phyloP scores from a whole-genome alignment of 2,888 invertebrate genomes.

The Diplolepis rosae region DNA sequence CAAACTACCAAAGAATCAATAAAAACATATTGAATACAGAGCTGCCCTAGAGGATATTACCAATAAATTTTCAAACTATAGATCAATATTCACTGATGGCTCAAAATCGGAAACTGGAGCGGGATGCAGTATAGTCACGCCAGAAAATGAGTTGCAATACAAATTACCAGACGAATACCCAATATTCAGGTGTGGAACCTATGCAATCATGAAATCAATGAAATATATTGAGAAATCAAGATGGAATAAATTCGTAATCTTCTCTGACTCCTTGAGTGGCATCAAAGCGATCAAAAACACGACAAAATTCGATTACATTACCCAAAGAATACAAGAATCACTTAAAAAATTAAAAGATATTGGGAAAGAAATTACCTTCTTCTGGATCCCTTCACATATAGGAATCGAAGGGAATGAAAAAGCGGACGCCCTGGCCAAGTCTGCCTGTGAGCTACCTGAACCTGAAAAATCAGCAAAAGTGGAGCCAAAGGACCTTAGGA shows the following conservation, averaged over 20 bases:
- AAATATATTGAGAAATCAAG: neutral
- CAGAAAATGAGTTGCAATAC: neutral
- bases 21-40: neutral
- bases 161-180: neutral
- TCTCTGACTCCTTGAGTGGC: neutral
- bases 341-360: neutral
- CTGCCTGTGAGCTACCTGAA: neutral
- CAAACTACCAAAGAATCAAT: neutral
- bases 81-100: neutral
- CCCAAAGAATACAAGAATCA: neutral
- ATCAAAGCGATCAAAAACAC: neutral
- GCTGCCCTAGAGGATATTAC: neutral
- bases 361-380: neutral
- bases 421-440: neutral
- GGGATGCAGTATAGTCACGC: neutral
- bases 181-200: neutral
- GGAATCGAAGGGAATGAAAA: neutral
- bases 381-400: conserved; percentile 3
- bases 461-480: neutral
- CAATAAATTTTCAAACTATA: neutral
- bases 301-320: neutral
- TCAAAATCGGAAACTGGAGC: neutral
- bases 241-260: neutral
- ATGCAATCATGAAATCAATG: neutral
- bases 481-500: neutral